phyloP scores from a whole-genome alignment of 1,140 invertebrate species.

The Achatina immaculata region DNA sequence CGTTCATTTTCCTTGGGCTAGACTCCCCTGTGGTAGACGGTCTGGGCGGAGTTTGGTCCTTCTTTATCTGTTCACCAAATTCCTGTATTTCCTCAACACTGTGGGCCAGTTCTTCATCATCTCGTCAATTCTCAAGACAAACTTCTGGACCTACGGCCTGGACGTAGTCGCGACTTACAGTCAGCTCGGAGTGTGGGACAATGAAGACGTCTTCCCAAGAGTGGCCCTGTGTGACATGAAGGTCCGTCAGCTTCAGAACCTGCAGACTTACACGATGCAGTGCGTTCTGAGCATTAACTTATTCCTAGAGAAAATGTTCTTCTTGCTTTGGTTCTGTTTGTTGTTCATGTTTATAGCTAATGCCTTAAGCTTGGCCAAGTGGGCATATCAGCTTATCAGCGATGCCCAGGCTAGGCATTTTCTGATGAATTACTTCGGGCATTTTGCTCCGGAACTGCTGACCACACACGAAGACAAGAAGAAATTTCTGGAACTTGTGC shows the following conservation, averaged over 20 bases:
- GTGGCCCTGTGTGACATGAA: conserved; percentile 73
- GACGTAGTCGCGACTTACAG: conserved; percentile 66
- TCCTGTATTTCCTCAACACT: conserved; percentile 59
- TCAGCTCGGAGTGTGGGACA: conserved; percentile 62
- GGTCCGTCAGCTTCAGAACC: conserved; percentile 64
- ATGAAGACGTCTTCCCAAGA: conserved; percentile 66
- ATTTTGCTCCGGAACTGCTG: neutral
- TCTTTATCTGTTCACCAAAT: conserved; percentile 70
- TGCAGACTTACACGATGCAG: conserved; percentile 65
- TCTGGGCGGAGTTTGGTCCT: conserved; percentile 68
- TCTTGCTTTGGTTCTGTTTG: neutral
- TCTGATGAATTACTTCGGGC: neutral
- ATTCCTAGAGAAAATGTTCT: conserved; percentile 71
- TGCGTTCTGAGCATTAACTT: conserved; percentile 73
- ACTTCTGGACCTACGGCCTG: conserved; percentile 68
- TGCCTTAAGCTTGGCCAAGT: neutral
- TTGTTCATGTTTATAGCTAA: neutral
- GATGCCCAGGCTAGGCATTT: neutral
- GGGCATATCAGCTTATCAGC: neutral
- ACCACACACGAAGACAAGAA: neutral
- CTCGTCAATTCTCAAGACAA: conserved; percentile 68
- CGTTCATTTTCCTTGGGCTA: too few species aligned
- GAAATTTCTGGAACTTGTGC: neutral
- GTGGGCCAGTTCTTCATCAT: conserved; percentile 71
- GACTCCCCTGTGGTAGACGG: conserved; percentile 39